These are phyloP conservation scores for Benthosema pterotum DNA, from an alignment of 2,797 vertebrate species.

Conservation along the genomic window DNA sequence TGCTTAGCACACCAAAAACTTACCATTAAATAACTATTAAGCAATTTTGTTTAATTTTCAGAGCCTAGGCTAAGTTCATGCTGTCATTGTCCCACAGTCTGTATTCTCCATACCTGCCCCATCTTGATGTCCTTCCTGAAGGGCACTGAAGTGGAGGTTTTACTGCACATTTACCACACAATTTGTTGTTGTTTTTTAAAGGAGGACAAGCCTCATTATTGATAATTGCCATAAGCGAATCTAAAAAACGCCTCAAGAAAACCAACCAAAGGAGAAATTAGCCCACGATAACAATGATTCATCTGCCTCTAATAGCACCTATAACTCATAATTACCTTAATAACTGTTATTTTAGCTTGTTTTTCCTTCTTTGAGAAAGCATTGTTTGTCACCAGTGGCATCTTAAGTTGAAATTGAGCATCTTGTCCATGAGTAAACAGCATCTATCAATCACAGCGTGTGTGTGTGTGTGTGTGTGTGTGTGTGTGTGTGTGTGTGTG, in stretches of 20 bases:
- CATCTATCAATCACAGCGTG: constrained; percentile 74
- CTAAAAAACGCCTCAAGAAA: constrained; percentile 48
- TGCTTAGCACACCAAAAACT: too few species aligned
- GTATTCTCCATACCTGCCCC: too few species aligned
- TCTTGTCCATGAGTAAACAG: constrained; percentile 71
- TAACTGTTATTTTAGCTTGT: constrained; percentile 72
- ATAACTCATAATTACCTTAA: constrained; percentile 75
- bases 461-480: constrained; percentile 46
- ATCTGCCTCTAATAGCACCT: constrained; percentile 62
- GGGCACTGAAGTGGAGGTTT: constrained; percentile 32
- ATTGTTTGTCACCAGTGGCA: constrained; percentile 71
- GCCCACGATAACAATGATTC: constrained; percentile 61
- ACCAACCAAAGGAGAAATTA: constrained; percentile 55
- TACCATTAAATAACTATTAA: too few species aligned
- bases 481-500: constrained; percentile 43
- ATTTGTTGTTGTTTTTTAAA: constrained; percentile 10
- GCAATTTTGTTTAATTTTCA: too few species aligned
- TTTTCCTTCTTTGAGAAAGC: constrained; percentile 64
- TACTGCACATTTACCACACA: constrained; percentile 17
- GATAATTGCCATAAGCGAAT: constrained; percentile 51
- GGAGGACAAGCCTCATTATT: constrained; percentile 30
- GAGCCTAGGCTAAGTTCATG: too few species aligned
- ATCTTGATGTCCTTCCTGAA: background rate
- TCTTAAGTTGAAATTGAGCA: constrained; percentile 76
- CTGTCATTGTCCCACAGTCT: too few species aligned